A percentile compares a stretch with the other conserved stretches of the same genome.
phyloP scores from a whole-genome alignment of 2,797 vertebrate species.

The Halcyon smyrnensis region DNA sequence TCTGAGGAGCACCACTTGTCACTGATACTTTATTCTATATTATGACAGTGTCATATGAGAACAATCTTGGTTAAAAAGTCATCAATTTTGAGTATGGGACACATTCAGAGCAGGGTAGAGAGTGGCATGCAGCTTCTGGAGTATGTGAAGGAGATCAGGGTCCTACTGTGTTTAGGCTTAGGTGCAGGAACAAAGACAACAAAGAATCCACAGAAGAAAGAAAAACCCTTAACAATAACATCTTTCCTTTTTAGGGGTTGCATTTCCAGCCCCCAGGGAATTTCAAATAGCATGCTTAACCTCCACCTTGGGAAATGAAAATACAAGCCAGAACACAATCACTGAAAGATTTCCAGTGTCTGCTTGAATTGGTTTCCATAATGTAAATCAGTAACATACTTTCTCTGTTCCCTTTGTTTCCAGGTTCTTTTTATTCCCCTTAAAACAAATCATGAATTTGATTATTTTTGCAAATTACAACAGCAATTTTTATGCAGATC shows the following conservation, averaged over 20 bases:
- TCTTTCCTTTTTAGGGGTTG: background rate
- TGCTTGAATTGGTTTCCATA: background rate
- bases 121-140: background rate
- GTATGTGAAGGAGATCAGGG: background rate
- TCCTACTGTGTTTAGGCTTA: background rate
- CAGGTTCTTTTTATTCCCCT: background rate
- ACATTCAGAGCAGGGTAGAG: background rate
- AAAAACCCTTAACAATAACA: background rate
- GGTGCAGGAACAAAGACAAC: background rate
- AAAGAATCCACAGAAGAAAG: background rate
- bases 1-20: background rate
- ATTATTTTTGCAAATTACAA: conserved; percentile 35
- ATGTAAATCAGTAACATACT: background rate
- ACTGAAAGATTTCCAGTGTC: background rate
- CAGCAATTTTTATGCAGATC: background rate
- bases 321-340: background rate
- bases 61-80: background rate
- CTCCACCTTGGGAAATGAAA: background rate
- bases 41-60: background rate
- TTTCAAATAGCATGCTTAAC: background rate
- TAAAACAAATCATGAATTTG: background rate
- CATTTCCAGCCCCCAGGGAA: background rate
- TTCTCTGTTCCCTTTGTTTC: background rate
- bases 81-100: background rate
- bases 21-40: background rate